A percentile compares a stretch with the other conserved stretches of the same genome.
phyloP scores from a whole-genome alignment of 2,797 vertebrate species.

The Melanitta fusca region DNA sequence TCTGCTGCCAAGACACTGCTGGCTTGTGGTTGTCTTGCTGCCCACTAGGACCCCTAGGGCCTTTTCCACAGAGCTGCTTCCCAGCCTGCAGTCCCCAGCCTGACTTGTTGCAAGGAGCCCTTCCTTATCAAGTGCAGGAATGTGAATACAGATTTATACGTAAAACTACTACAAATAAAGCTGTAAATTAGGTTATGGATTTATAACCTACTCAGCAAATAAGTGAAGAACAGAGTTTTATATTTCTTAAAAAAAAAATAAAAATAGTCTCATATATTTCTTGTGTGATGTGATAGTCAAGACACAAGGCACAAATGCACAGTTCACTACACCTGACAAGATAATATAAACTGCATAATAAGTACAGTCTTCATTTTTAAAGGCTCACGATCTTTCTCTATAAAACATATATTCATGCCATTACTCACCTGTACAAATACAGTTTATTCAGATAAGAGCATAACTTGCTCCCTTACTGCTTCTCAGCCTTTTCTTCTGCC shows the following conservation, averaged over 20 bases:
- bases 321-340: not conserved
- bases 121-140: not conserved
- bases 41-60: not conserved
- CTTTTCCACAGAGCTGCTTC: not conserved
- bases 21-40: fast-evolving
- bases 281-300: not conserved
- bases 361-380: constrained; percentile 5
- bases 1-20: not conserved
- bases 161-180: not conserved
- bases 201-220: not conserved
- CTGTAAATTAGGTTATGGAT: not conserved
- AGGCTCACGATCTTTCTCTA: not conserved
- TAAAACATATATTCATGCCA: not conserved
- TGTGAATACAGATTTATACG: not conserved
- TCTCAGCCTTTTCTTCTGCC: not conserved
- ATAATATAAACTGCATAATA: not conserved
- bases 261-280: not conserved
- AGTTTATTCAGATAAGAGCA: not conserved
- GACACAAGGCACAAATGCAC: not conserved
- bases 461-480: not conserved
- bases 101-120: not conserved
- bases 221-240: not conserved
- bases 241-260: not conserved
- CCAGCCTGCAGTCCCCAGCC: not conserved
- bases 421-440: not conserved